phyloP scores from a whole-genome alignment of 2,797 vertebrate species.

The Gorsachius magnificus region DNA sequence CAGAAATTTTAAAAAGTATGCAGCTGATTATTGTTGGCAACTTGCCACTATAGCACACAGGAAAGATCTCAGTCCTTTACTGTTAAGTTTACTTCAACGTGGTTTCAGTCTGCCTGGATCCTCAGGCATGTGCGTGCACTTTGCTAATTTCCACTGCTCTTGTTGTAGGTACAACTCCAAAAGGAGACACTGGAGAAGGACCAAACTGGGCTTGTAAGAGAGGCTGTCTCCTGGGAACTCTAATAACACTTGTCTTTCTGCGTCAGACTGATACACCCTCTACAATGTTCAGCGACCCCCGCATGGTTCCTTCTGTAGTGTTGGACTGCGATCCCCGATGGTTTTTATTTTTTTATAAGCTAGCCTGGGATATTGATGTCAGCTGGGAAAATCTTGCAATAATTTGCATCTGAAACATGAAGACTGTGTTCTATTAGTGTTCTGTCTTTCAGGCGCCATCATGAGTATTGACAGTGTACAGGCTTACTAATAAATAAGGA shows the following conservation, averaged over 20 bases:
- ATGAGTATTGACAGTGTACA: background rate
- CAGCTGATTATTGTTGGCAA: background rate
- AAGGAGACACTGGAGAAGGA: conserved; percentile 95
- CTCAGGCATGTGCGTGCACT: background rate
- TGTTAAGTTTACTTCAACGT: background rate
- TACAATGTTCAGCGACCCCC: fast-evolving
- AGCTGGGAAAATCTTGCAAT: background rate
- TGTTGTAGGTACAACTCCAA: conserved; percentile 92
- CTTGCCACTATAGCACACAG: fast-evolving
- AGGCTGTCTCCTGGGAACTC: conserved; percentile 21
- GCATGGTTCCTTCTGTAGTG: background rate
- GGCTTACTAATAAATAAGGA: conserved; percentile 53
- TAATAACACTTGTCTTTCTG: conserved; percentile 18
- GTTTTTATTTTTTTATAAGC: background rate
- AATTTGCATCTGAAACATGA: conserved; percentile 29
- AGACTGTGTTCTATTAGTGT: conserved; percentile 49
- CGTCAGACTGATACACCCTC: background rate
- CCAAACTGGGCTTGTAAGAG: conserved; percentile 87
- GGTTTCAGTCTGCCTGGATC: background rate
- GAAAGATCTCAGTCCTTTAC: background rate
- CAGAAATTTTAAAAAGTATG: background rate
- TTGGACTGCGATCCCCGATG: background rate
- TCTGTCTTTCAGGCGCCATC: background rate
- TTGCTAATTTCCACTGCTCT: conserved; percentile 20
- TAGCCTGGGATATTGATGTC: background rate